Conservation (phyloP, 2,113 vertebrate species). For the Sardina pilchardus region DNA sequence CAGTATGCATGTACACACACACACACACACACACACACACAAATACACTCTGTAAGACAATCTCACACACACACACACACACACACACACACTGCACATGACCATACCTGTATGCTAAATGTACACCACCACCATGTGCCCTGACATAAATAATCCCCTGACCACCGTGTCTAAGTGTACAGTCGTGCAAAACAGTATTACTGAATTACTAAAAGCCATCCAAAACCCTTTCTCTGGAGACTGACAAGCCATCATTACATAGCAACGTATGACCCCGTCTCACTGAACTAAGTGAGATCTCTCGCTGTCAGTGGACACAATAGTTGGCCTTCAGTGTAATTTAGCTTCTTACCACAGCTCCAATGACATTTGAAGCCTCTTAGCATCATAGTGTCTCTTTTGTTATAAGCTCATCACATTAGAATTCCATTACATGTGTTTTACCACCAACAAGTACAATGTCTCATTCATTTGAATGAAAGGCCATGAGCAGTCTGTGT, state of each 20-base stretch:
- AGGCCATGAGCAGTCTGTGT: not conserved
- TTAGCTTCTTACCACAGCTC: slow-evolving; percentile 2
- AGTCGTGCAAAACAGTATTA: not conserved
- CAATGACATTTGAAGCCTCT: slow-evolving; percentile 23
- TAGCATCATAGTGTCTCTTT: slow-evolving; percentile 50
- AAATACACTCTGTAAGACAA: not conserved
- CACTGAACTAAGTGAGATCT: slow-evolving; percentile 49
- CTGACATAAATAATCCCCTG: not conserved
- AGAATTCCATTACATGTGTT: slow-evolving; percentile 36
- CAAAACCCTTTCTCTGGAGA: not conserved
- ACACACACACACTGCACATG: not conserved
- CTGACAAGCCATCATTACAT: not conserved
- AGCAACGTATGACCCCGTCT: not conserved
- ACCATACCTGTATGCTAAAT: not conserved
- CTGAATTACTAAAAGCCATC: not conserved
- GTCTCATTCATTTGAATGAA: slow-evolving; percentile 12
- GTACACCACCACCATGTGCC: not conserved
- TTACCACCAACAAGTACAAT: slow-evolving; percentile 16
- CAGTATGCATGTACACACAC: not conserved
- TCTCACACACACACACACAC: not conserved
- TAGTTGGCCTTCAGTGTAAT: slow-evolving; percentile 33
- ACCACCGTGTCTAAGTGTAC: not conserved
- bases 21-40: not conserved
- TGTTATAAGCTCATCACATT: slow-evolving; percentile 39
- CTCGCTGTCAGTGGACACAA: slow-evolving; percentile 46